Evolutionary conservation across 2,113 vertebrate species (phyloP).

Genomic region (Mormyrus lacerda): DNA sequence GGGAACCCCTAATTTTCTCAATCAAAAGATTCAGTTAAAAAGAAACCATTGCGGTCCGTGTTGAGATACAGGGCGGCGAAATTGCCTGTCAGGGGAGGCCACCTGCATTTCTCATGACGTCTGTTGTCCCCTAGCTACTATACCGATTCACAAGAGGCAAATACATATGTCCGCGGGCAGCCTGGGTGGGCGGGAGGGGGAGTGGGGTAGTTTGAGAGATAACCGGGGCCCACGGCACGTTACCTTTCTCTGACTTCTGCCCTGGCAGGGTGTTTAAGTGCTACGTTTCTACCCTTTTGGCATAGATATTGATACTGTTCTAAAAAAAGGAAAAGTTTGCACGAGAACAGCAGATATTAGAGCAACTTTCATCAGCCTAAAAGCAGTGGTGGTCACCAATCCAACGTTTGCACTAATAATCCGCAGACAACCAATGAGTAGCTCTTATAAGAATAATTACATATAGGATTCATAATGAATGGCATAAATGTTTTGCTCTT

Average conservation of each 20-base stretch:
- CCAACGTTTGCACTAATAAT: background rate
- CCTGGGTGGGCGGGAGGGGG: background rate
- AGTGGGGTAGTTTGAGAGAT: background rate
- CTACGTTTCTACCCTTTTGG: background rate
- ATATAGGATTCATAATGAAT: background rate
- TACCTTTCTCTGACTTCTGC: background rate
- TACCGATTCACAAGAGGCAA: background rate
- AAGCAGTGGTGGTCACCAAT: background rate
- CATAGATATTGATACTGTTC: background rate
- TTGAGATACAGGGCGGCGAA: background rate
- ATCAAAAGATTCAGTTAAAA: background rate
- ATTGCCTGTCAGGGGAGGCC: background rate
- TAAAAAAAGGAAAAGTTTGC: background rate
- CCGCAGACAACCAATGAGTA: background rate
- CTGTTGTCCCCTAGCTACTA: background rate
- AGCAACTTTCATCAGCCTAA: background rate
- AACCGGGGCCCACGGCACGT: background rate
- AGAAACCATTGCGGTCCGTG: background rate
- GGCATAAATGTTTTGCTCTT: background rate
- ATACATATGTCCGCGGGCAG: background rate
- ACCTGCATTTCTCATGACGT: background rate
- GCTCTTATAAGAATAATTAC: background rate
- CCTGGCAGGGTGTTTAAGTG: background rate
- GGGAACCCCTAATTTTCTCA: conserved; percentile 9
- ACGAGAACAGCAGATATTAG: background rate